Percentiles rank a stretch among this genome's conserved stretches.
Evolutionary conservation across 2,797 vertebrate genomes (phyloP).

Genomic region (Margarornis squamiger): DNA sequence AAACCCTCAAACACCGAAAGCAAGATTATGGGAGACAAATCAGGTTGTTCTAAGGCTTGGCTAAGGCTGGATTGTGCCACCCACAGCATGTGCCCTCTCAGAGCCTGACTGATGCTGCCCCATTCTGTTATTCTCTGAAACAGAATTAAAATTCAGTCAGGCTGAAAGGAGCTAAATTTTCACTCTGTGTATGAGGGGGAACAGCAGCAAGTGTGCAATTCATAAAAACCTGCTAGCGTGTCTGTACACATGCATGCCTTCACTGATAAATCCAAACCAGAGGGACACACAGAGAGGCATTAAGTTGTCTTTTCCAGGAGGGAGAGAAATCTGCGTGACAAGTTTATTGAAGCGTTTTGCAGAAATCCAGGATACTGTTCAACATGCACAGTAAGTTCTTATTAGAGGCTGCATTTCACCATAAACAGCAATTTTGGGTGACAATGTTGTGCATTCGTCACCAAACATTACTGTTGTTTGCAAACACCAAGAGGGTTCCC

Average conservation of each 20-base stretch:
- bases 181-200: neutral
- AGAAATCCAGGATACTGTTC: neutral
- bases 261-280: neutral
- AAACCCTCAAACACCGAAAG: neutral
- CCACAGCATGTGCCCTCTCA: neutral
- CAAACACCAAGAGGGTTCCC: neutral
- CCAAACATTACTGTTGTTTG: neutral
- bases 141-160: slow-evolving; percentile 16
- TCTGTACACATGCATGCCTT: neutral
- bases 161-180: slow-evolving; percentile 26
- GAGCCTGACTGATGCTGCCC: neutral
- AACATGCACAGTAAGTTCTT: neutral
- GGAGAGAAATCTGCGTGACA: neutral
- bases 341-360: slow-evolving; percentile 15
- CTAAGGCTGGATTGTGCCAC: neutral
- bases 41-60: neutral
- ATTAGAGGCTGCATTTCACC: neutral
- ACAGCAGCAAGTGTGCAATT: slow-evolving; percentile 9
- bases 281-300: neutral
- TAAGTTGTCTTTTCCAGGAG: slow-evolving; percentile 12
- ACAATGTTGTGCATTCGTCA: neutral
- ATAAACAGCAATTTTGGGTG: slow-evolving; percentile 9
- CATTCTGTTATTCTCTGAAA: neutral
- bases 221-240: neutral
- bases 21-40: neutral